Percentiles rank a stretch among this genome's conserved stretches.
Conservation (phyloP, 2,888 invertebrate species). For the Gibbula magus region DNA sequence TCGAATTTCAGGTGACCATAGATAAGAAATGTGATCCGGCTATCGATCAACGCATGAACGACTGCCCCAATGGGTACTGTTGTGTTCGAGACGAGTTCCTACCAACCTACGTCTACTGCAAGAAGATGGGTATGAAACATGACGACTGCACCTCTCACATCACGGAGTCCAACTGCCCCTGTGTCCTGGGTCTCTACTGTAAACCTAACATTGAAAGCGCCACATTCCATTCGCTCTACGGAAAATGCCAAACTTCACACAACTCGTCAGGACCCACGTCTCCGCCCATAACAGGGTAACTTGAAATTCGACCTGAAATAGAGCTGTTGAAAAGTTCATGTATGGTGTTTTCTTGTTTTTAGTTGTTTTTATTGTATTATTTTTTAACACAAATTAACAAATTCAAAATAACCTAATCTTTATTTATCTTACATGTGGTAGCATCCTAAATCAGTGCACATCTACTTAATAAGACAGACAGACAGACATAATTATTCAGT, state of each 20-base stretch:
- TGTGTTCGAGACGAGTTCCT: constrained; percentile 50
- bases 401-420: too few species aligned
- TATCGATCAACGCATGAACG: neutral
- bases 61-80: constrained; percentile 44
- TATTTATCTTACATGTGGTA: too few species aligned
- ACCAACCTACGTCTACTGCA: constrained; percentile 46
- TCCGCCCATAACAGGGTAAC: too few species aligned
- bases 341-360: too few species aligned
- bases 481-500: too few species aligned
- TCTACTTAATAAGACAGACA: too few species aligned
- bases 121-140: constrained; percentile 27
- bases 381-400: too few species aligned
- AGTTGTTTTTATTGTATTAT: too few species aligned
- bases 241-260: neutral
- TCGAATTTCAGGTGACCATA: neutral
- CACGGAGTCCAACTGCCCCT: constrained; percentile 44
- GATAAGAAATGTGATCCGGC: neutral
- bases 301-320: too few species aligned
- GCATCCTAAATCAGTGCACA: too few species aligned
- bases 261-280: too few species aligned
- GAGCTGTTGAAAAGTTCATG: too few species aligned
- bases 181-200: constrained; percentile 36
- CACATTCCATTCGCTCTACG: constrained; percentile 43
- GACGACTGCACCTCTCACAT: constrained; percentile 38
- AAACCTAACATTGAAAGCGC: constrained; percentile 38